phyloP scores from a whole-genome alignment of 2,888 invertebrate species.

The Sphaerophoria rueppellii region DNA sequence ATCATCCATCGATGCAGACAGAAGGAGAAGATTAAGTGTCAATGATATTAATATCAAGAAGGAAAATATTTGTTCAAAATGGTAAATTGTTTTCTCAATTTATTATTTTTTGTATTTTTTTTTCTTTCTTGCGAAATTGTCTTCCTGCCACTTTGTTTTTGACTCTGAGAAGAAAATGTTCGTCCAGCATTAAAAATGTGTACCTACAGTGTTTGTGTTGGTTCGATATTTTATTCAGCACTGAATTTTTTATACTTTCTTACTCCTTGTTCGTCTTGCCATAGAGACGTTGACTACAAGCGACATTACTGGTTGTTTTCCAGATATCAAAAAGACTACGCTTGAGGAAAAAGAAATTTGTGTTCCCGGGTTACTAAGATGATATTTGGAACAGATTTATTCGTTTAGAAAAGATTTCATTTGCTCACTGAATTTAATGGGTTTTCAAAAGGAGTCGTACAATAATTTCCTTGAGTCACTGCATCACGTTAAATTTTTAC shows the following conservation, averaged over 20 bases:
- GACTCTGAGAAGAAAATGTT: background rate
- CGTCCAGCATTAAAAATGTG: background rate
- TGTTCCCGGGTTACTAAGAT: background rate
- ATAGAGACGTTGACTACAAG: background rate
- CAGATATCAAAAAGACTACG: constrained; percentile 25
- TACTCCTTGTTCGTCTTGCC: background rate
- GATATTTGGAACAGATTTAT: constrained; percentile 16
- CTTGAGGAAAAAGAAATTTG: background rate
- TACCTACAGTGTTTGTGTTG: background rate
- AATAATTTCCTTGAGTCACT: too few species aligned
- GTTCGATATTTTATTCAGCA: constrained; percentile 21
- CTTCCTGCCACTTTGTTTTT: background rate
- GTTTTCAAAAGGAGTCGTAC: background rate
- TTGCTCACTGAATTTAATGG: constrained; percentile 26
- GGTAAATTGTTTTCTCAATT: constrained; percentile 25
- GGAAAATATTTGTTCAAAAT: constrained; percentile 25
- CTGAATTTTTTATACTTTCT: constrained; percentile 3
- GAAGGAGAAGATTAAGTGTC: constrained; percentile 21
- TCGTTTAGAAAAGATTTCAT: constrained; percentile 4
- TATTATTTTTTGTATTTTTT: background rate
- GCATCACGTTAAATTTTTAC: too few species aligned
- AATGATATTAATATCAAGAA: constrained; percentile 31
- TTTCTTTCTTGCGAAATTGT: background rate
- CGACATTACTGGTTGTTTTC: background rate
- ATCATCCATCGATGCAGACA: background rate